Conservation (phyloP, 2,113 vertebrate genomes). For the Gymnocephalus cernua region DNA sequence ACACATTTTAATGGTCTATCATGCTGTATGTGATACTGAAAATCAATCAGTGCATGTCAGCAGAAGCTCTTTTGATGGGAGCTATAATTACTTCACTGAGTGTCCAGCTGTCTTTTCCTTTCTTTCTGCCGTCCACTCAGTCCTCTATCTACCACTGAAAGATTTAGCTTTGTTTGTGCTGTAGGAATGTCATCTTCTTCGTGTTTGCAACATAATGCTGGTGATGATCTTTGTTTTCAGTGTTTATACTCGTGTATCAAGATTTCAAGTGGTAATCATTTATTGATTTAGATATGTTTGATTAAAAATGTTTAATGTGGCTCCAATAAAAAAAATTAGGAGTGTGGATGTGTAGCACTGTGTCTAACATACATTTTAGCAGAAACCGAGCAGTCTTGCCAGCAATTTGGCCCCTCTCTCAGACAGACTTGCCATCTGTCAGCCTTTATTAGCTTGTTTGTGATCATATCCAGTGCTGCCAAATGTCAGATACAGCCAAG, state of each 20-base stretch:
- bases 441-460: constrained; percentile 27
- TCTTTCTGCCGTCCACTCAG: not conserved
- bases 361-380: not conserved
- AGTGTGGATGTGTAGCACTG: not conserved
- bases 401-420: constrained; percentile 23
- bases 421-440: constrained; percentile 30
- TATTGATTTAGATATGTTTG: not conserved
- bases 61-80: too few relatives aligned
- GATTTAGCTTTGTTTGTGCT: not conserved
- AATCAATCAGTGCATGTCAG: too few relatives aligned
- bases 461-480: constrained; percentile 27
- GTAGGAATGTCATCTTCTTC: constrained; percentile 8
- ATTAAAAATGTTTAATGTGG: constrained; percentile 11
- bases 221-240: not conserved
- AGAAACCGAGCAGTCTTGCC: not conserved
- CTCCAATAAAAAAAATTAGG: not conserved
- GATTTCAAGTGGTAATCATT: not conserved
- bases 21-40: too few relatives aligned
- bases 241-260: constrained; percentile 5
- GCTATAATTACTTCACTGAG: too few relatives aligned
- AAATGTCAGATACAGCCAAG: constrained; percentile 36
- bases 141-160: not conserved
- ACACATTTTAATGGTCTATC: too few relatives aligned
- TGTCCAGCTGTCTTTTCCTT: too few relatives aligned
- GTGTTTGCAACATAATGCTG: not conserved